phyloP scores from a whole-genome alignment of 2,113 vertebrate genomes.

The Danio rerio region GRCz12tu NC_133180.1:17226001-17226500 shows the following conservation, averaged over 20 bases:
- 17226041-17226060: background rate
- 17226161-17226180: background rate
- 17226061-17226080: background rate
- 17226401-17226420: slow-evolving; percentile 4
- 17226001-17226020: background rate
- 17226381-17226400: slow-evolving; percentile 17
- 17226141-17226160: background rate
- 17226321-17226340: background rate
- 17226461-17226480: slow-evolving; percentile 27
- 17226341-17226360: background rate
- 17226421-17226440: background rate
- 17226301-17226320: background rate
- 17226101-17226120: slow-evolving; percentile 16
- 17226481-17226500: slow-evolving; percentile 40
- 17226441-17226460: slow-evolving; percentile 34
- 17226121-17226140: background rate
- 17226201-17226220: background rate
- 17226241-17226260: background rate
- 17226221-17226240: background rate
- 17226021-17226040: background rate
- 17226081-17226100: slow-evolving; percentile 9
- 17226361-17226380: slow-evolving; percentile 19
- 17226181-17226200: background rate
- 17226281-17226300: background rate
- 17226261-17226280: background rate